Conservation (phyloP, 2,888 invertebrate genomes). For the Plagiodera versicolora region DNA sequence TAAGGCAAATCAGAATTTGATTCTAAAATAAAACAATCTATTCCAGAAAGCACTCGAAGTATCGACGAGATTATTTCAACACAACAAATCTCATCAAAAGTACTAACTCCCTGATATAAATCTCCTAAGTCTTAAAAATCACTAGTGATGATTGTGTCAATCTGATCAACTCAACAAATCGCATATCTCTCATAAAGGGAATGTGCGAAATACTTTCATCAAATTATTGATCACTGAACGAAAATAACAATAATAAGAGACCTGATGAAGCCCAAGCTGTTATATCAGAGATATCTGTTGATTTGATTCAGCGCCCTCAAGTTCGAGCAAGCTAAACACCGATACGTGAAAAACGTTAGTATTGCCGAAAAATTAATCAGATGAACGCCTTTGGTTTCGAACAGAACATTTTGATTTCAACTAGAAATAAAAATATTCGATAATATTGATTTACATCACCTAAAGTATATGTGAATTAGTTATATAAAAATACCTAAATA, state of each 20-base stretch:
- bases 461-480: slow-evolving; percentile 40
- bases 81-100: slow-evolving; percentile 20
- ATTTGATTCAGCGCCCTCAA: slow-evolving; percentile 22
- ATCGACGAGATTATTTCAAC: slow-evolving; percentile 10
- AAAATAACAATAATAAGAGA: neutral
- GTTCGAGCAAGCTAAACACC: slow-evolving; percentile 31
- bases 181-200: neutral
- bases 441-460: slow-evolving; percentile 31
- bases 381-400: slow-evolving; percentile 42
- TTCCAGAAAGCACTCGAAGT: neutral
- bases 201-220: neutral
- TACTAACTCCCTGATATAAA: slow-evolving; percentile 22
- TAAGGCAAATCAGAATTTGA: no score
- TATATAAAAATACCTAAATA: slow-evolving; percentile 48
- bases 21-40: neutral
- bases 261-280: neutral
- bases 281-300: slow-evolving; percentile 15
- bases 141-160: neutral
- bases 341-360: slow-evolving; percentile 22
- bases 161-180: neutral
- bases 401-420: slow-evolving; percentile 32
- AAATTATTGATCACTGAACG: no score
- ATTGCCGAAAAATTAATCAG: slow-evolving; percentile 27
- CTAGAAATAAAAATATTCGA: slow-evolving; percentile 33
- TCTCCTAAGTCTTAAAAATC: neutral